phyloP scores from a whole-genome alignment of 2,888 invertebrate genomes.

The Pheosia tremula region DNA sequence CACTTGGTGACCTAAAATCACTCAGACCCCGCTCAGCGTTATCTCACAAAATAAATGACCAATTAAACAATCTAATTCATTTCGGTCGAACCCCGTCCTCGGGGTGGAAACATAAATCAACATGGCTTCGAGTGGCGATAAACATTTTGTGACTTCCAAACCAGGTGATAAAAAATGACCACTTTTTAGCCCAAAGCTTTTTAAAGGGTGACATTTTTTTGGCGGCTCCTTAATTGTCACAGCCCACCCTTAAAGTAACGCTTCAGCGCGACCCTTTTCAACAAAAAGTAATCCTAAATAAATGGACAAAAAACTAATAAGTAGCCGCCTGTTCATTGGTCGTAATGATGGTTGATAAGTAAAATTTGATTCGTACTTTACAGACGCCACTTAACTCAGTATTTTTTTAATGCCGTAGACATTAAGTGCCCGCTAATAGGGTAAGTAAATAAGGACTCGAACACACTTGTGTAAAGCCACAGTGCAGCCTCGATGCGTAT shows the following conservation, averaged over 20 bases:
- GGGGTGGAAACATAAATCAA: constrained; percentile 82
- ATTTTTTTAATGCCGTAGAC: constrained; percentile 69
- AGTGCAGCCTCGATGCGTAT: constrained; percentile 72
- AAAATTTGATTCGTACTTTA: constrained; percentile 52
- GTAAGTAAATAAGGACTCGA: constrained; percentile 68
- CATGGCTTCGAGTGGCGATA: constrained; percentile 80
- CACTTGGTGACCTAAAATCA: constrained; percentile 69
- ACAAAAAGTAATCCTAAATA: constrained; percentile 77
- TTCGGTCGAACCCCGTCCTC: constrained; percentile 61
- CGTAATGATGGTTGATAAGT: constrained; percentile 69
- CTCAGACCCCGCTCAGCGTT: constrained; percentile 57
- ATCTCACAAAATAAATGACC: constrained; percentile 82
- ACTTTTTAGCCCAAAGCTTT: constrained; percentile 72
- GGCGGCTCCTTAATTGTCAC: constrained; percentile 78
- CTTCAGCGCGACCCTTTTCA: constrained; percentile 60
- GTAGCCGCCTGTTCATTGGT: constrained; percentile 59
- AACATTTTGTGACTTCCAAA: constrained; percentile 83
- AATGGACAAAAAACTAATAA: constrained; percentile 70
- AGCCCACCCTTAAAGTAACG: constrained; percentile 74
- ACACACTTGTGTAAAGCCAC: constrained; percentile 73
- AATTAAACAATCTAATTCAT: constrained; percentile 83
- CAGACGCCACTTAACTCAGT: constrained; percentile 66
- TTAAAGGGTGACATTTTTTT: constrained; percentile 82
- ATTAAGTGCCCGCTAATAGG: constrained; percentile 76
- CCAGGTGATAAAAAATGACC: constrained; percentile 81